Evolutionary conservation across 2,113 vertebrate genomes (phyloP).

Genomic region (Numida meleagris): DNA sequence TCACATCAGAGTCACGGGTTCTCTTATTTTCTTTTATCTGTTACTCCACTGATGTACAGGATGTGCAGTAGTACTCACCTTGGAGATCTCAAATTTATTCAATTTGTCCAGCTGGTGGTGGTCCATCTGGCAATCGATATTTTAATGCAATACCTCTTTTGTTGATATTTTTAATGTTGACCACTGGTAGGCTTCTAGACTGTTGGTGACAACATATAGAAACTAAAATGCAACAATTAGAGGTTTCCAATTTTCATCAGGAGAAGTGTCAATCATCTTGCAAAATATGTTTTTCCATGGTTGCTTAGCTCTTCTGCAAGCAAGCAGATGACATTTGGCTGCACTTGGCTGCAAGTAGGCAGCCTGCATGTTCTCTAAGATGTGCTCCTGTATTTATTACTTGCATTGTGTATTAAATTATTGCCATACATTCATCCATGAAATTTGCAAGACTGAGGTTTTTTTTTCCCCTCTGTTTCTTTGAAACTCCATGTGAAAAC

Average conservation of each 20-base stretch:
- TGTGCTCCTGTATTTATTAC: neutral
- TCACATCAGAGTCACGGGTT: neutral
- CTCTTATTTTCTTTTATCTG: neutral
- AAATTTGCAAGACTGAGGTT: neutral
- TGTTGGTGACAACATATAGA: neutral
- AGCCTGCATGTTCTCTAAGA: neutral
- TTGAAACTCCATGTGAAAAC: neutral
- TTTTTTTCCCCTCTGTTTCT: neutral
- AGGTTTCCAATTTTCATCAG: neutral
- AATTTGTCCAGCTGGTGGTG: neutral
- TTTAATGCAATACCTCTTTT: neutral
- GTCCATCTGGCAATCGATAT: neutral
- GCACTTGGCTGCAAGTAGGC: neutral
- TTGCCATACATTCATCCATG: neutral
- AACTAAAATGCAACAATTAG: neutral
- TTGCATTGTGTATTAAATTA: constrained; percentile 5
- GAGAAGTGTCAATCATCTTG: neutral
- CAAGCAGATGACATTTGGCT: neutral
- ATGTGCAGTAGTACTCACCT: neutral
- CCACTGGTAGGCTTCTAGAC: neutral
- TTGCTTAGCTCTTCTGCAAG: neutral
- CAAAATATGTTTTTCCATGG: neutral
- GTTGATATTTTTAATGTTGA: neutral
- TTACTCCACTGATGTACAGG: neutral
- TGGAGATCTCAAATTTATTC: neutral